phyloP scores from a whole-genome alignment of 2,888 invertebrate genomes.

The Leptinotarsa rubiginosa region DNA sequence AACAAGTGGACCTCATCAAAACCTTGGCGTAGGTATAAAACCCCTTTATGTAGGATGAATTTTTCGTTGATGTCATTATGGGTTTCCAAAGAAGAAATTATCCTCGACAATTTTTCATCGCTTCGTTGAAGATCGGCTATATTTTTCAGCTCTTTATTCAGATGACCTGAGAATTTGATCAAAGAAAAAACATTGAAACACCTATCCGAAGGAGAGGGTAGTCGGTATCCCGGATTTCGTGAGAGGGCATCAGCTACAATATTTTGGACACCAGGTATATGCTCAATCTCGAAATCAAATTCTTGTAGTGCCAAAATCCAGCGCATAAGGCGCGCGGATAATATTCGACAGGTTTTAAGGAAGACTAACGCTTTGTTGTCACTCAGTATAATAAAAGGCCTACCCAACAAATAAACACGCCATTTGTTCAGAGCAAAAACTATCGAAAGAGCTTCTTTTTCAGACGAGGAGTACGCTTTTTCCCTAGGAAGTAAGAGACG shows the following conservation, averaged over 20 bases:
- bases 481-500: background rate
- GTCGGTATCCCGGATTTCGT: background rate
- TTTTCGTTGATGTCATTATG: too few relatives aligned
- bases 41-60: too few relatives aligned
- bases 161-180: background rate
- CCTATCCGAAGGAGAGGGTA: conserved; percentile 1
- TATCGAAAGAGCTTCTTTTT: background rate
- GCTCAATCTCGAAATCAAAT: background rate
- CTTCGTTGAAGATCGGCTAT: too few relatives aligned
- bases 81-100: too few relatives aligned
- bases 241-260: background rate
- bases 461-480: background rate
- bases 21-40: too few relatives aligned
- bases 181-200: background rate
- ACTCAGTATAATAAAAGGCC: conserved; percentile 1
- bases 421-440: background rate
- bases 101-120: background rate
- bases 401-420: background rate
- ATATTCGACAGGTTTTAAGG: background rate
- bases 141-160: background rate
- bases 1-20: too few relatives aligned
- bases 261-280: background rate
- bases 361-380: conserved; percentile 5
- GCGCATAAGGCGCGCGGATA: background rate
- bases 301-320: background rate